Conservation (phyloP, 1,140 invertebrate species). For the Orius insidiosus region DNA sequence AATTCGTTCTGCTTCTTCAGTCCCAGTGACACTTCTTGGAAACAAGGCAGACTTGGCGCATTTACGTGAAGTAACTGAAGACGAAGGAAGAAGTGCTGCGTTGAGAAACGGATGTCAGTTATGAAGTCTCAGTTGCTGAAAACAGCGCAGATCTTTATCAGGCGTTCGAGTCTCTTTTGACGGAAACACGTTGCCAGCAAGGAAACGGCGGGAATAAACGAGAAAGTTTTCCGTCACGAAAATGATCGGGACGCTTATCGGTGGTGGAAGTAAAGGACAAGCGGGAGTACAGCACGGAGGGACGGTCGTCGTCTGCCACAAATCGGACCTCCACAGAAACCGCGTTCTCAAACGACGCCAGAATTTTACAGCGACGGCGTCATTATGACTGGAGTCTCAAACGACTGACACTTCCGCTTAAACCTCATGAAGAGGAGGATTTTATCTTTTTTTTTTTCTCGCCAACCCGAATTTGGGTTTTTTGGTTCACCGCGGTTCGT, state of each 20-base stretch:
- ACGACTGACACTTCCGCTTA: constrained; percentile 15
- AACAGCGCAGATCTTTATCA: constrained; percentile 49
- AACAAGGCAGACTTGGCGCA: constrained; percentile 65
- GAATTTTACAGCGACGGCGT: constrained; percentile 35
- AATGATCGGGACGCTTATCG: constrained; percentile 56
- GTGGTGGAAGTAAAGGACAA: constrained; percentile 25
- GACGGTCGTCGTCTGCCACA: constrained; percentile 36
- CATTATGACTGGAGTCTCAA: constrained; percentile 30
- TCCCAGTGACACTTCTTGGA: constrained; percentile 44
- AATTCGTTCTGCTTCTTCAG: constrained; percentile 26
- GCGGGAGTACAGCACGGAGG: constrained; percentile 28
- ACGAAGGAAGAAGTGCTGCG: constrained; percentile 46
- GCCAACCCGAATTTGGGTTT: no score
- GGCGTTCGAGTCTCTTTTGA: constrained; percentile 45
- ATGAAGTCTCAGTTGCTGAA: constrained; percentile 59
- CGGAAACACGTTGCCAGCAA: constrained; percentile 37
- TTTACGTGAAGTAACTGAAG: constrained; percentile 45
- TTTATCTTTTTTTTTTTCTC: no score
- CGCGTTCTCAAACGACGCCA: constrained; percentile 33
- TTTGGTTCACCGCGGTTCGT: no score
- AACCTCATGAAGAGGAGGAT: not conserved
- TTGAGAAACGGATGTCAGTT: constrained; percentile 46
- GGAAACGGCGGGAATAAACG: constrained; percentile 28
- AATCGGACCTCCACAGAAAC: constrained; percentile 35
- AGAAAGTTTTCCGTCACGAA: constrained; percentile 60